Conservation (phyloP, 2,797 vertebrate species). For the Huso huso region DNA sequence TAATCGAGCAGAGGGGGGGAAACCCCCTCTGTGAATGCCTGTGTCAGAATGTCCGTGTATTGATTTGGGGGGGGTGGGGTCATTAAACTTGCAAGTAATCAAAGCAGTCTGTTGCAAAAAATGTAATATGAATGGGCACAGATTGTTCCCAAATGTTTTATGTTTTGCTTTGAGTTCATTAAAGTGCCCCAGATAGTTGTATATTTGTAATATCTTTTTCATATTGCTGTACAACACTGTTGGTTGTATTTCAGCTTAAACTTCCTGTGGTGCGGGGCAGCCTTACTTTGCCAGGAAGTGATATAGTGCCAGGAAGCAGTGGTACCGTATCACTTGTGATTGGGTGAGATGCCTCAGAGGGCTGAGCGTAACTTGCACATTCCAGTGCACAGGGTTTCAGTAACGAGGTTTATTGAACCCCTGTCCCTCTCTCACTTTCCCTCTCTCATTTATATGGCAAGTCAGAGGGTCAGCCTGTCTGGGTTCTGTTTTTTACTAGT, state of each 20-base stretch:
- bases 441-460: constrained; percentile 41
- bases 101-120: constrained; percentile 30
- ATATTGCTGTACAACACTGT: too few relatives aligned
- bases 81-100: constrained; percentile 41
- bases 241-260: too few relatives aligned
- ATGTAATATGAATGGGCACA: constrained; percentile 34
- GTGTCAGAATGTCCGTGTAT: constrained; percentile 44
- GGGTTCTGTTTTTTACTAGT: constrained; percentile 33
- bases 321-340: too few relatives aligned
- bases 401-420: too few relatives aligned
- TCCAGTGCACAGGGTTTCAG: too few relatives aligned
- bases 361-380: too few relatives aligned
- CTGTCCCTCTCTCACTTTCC: constrained; percentile 7
- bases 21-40: constrained; percentile 41
- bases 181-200: constrained; percentile 13
- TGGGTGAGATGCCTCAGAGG: too few relatives aligned
- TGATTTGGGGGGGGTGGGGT: constrained; percentile 48
- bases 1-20: constrained; percentile 34
- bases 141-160: constrained; percentile 42
- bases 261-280: too few relatives aligned
- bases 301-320: too few relatives aligned
- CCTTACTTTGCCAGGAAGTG: too few relatives aligned
- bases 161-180: constrained; percentile 42
- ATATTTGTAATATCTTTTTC: too few relatives aligned
- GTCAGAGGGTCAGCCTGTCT: constrained; percentile 40